These are phyloP conservation scores for Anagrus nilaparvatae DNA, from an alignment of 1,140 invertebrate species.

Conservation along the genomic window DNA sequence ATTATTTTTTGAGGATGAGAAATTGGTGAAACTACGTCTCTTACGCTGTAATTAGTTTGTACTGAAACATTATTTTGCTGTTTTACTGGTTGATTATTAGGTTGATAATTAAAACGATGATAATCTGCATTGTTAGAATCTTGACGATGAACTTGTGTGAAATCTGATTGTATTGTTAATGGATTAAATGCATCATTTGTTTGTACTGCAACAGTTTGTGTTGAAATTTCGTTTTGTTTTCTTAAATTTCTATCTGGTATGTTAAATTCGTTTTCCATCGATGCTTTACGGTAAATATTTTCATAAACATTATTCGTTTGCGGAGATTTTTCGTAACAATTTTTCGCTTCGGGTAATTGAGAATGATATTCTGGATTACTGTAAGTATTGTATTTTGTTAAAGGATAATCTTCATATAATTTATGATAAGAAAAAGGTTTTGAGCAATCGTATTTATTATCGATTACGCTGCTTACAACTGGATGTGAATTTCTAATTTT, in stretches of 20 bases:
- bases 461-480: too few relatives aligned
- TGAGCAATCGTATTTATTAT: too few relatives aligned
- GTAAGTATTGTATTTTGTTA: not conserved
- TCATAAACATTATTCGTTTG: not conserved
- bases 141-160: not conserved
- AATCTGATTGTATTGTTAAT: too few relatives aligned
- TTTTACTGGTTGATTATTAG: not conserved
- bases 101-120: too few relatives aligned
- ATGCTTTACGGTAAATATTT: not conserved
- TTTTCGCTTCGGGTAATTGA: too few relatives aligned
- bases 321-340: not conserved
- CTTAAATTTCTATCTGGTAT: not conserved
- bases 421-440: conserved; percentile 10
- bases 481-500: too few relatives aligned
- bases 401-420: not conserved
- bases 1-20: not conserved
- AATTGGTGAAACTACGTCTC: too few relatives aligned
- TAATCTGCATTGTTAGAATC: not conserved
- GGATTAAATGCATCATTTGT: conserved; percentile 6
- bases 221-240: not conserved
- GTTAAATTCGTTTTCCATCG: not conserved
- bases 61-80: conserved; percentile 23
- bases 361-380: not conserved
- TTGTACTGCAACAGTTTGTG: conserved; percentile 16
- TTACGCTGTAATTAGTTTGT: too few relatives aligned